Evolutionary conservation across 2,888 invertebrate species (phyloP).

Genomic region (Ichneumoninae sp.): DNA sequence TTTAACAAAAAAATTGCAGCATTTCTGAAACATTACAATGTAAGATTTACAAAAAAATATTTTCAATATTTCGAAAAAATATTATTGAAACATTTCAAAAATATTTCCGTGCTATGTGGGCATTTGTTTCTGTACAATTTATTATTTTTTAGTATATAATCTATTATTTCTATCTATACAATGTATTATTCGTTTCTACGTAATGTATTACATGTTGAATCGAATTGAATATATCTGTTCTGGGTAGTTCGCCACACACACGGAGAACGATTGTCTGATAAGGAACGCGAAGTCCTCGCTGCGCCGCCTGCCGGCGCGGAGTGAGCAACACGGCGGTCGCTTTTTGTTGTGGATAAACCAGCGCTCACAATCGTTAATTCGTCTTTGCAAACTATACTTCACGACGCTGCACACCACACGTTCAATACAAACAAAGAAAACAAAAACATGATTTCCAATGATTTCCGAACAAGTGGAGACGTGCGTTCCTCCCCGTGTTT

Average conservation of each 20-base stretch:
- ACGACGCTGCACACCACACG: neutral
- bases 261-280: neutral
- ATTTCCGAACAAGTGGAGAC: neutral
- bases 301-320: neutral
- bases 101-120: too few species aligned
- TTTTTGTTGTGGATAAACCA: constrained; percentile 4
- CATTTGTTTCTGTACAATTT: too few species aligned
- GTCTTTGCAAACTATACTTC: neutral
- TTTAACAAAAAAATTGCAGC: too few species aligned
- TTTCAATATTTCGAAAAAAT: too few species aligned
- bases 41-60: too few species aligned
- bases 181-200: neutral
- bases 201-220: constrained; percentile 28
- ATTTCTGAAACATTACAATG: too few species aligned
- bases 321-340: too few species aligned
- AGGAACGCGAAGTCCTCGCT: neutral
- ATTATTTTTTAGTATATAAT: too few species aligned
- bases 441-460: neutral
- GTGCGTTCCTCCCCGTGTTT: neutral
- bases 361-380: neutral
- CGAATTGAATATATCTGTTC: constrained; percentile 8
- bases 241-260: neutral
- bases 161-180: too few species aligned
- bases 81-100: too few species aligned
- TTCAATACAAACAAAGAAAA: neutral